Evolutionary conservation across 2,888 invertebrate species (phyloP), one percentile per base, ranked within the genome.

Genomic region (Hololepta plana): DNA sequence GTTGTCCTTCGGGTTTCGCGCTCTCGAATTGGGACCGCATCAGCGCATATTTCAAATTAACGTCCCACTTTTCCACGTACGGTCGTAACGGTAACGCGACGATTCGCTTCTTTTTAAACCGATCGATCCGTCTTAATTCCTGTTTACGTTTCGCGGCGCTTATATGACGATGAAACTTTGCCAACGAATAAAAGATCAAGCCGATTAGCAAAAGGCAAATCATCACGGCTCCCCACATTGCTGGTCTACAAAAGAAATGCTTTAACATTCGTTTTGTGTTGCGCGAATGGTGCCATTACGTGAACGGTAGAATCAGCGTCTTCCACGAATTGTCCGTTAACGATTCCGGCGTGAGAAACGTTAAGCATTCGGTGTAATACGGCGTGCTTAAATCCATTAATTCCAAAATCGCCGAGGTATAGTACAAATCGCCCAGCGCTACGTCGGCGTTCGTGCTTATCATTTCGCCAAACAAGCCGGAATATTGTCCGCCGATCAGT

Each of bases 291-390:
- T 17, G 17, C 8, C 6, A 6, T 51, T 57, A 75, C 80, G 65
- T 72, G 43, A 84, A 82, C 2, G 84, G 84, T 36, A 77, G 54
- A 41, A 82, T 72, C 4, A 85, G 57, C 1, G 82, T 76, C 48
- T 74, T 75, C 84, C 84, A 84, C 2, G 82, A 77, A 41, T 80
- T 81, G 44, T 84, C 80, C 2, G 67, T 68, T 10, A 75, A 55
- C 1, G 81, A 70, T 51, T 82, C 82, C 0, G 82, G 82, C 1
- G 84, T 82, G 10, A 85, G 48, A 43, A 85, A 85, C 1, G 84
- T 84, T 40, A 82, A 60, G 42, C 84, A 85, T 44, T 82, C 77
- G 0, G 75, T 68, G n/a, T 72, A 75, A 35, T 84, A 84, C 0
- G 84, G 80, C 23, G 66, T 59, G 27, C 74, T 75, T 19, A 85